Conservation (phyloP, 2,888 invertebrate genomes). For the Spisula solida region DNA sequence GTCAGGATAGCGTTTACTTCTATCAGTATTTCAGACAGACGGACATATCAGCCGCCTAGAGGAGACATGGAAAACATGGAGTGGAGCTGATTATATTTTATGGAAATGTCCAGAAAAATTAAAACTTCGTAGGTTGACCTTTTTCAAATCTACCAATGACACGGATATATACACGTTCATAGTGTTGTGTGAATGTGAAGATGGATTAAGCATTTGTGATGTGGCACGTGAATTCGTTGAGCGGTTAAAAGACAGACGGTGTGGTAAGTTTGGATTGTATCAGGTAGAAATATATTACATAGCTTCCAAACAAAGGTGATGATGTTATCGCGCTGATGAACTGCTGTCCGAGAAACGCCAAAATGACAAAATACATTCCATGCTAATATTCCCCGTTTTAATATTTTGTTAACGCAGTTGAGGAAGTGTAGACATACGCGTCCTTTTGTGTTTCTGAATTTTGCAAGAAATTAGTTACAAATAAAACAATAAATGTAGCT, state of each 20-base stretch:
- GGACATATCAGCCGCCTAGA: slow-evolving; percentile 79
- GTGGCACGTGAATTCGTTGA: slow-evolving; percentile 80
- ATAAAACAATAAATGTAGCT: not conserved
- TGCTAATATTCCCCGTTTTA: not conserved
- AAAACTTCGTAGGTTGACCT: slow-evolving; percentile 81
- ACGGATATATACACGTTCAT: slow-evolving; percentile 78
- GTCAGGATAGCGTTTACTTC: slow-evolving; percentile 82
- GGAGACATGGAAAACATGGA: slow-evolving; percentile 83
- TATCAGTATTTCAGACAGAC: slow-evolving; percentile 79
- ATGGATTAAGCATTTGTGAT: slow-evolving; percentile 79
- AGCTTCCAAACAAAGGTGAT: slow-evolving; percentile 59
- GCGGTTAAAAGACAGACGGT: slow-evolving; percentile 78
- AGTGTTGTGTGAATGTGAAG: slow-evolving; percentile 81
- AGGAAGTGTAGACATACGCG: not conserved
- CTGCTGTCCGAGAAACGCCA: slow-evolving; percentile 24
- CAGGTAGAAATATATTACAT: slow-evolving; percentile 79
- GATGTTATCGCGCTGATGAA: not conserved
- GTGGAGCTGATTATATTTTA: slow-evolving; percentile 82
- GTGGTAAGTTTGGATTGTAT: slow-evolving; percentile 82
- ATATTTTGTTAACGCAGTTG: slow-evolving; percentile 4
- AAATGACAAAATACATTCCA: slow-evolving; percentile 23
- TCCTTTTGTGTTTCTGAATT: not conserved
- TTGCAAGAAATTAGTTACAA: not conserved
- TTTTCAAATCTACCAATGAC: slow-evolving; percentile 76
- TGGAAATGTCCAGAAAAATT: slow-evolving; percentile 82